Evolutionary conservation across 2,797 vertebrate genomes (phyloP), one percentile per base, ranked within the genome.

Genomic region (Lagocephalus sceleratus): DNA sequence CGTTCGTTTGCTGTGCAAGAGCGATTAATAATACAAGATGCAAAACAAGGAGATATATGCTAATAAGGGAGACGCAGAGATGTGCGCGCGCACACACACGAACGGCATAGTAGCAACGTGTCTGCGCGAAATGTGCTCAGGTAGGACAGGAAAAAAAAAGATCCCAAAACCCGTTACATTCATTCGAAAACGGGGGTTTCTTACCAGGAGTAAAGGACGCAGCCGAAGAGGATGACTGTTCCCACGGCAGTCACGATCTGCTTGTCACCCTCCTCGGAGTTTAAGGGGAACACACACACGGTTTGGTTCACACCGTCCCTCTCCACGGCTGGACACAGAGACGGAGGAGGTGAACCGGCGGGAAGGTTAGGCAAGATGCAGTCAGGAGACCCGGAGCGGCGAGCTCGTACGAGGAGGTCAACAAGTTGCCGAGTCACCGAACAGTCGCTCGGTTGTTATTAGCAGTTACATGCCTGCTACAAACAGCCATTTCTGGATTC

Each of bases 201-300:
- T 90, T 90, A 99, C 97, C 97, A 99, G 35, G 96, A 96, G 80
- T 98, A 98, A 39, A 97, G 87, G 79, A 99, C 90, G 54, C 97
- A 99, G 69, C 85, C 86, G 48, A 96, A 92, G 48, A 98, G 75
- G 67, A 99, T 93, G 0, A 84, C 41, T 0, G 93, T 91, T 43
- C 96, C 97, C 55, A 97, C 56, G 11, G 76, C 73, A 1, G 92
- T 94, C 67, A 97, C 95, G 42, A 97, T 88, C 62, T 90, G 93
- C 66, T 92, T 93, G 70, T 97, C 95, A 69, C 93, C 90, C 3
- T 87, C 78, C 35, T 88, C 92, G 17, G 92, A 91, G 54, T 91
- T 91, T 54, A 95, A 90, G 57, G 90, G 84, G 71, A 96, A 96
- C 23, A 85, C 86, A 54, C 97, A 99, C 57, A 99, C 92, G 0